Evolutionary conservation across 1,140 invertebrate species (phyloP), one percentile per base, ranked within the genome.

Genomic region (Cotesia typhae): DNA sequence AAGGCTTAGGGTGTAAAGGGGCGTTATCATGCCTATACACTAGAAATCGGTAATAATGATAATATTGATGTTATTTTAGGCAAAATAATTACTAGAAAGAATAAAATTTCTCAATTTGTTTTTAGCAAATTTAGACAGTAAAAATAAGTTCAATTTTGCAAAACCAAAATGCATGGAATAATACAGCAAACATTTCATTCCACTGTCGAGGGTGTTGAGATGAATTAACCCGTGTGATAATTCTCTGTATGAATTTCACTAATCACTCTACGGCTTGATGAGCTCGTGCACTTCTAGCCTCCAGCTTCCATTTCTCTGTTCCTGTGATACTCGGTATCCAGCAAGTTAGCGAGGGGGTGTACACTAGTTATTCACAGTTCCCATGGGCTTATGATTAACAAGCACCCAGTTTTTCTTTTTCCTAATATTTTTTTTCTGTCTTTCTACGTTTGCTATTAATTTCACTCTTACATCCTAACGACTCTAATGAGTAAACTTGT

Each of bases 201-300:
- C 35, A 60, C 36, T 57, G 36, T 51, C 7, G 51, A 61, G 37
- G 61, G 61, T 53, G 63, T 52, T 52, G 64, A 71, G 53, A 55
- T 7, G 63, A 61, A 70, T 74, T 70, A 74, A 57, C 57, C 41
- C 69, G 65, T 59, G 28, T 9, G 53, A 68, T 70, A 74, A 74
- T 74, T 74, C 67, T 17, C 61, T 67, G 64, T 74, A 70, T 70
- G 63, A 74, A 74, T 70, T 74, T 74, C 68, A 70, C 73, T 74
- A 70, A 70, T 74, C 73, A 74, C 73, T 67, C 67, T 66, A 61
- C 69, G 66, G 60, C 20, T 20, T 63, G 41, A n/a, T 36, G 57
- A 68, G 67, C 67, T 41, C 14, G 57, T 51, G 47, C 60, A 64
- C 47, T 47, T 17, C 37, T 67, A 47, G 47, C 53, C 51, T 10